phyloP scores from a whole-genome alignment of 2,888 invertebrate species.

The Campoplex capitator region DNA sequence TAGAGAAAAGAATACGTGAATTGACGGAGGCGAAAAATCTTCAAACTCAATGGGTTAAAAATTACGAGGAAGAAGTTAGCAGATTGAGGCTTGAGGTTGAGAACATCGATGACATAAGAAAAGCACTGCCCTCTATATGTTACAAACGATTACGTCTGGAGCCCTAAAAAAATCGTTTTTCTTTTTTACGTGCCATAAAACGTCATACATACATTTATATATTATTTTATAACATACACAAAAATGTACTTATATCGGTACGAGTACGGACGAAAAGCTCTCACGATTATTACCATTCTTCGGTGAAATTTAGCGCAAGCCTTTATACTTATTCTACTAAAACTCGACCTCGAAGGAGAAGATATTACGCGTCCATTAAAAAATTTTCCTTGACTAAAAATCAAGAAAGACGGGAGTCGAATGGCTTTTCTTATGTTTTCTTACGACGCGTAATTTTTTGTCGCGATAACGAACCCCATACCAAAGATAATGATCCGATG shows the following conservation, averaged over 20 bases:
- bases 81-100: slow-evolving; percentile 91
- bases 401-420: slow-evolving; percentile 9
- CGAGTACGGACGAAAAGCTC: slow-evolving; percentile 30
- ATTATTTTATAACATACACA: not conserved
- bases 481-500: slow-evolving; percentile 81
- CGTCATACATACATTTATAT: slow-evolving; percentile 19
- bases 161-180: slow-evolving; percentile 84
- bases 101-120: slow-evolving; percentile 92
- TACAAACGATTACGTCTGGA: slow-evolving; percentile 92
- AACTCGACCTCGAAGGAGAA: slow-evolving; percentile 4
- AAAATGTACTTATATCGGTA: slow-evolving; percentile 53
- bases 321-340: not conserved
- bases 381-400: slow-evolving; percentile 23
- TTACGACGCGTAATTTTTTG: slow-evolving; percentile 60
- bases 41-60: slow-evolving; percentile 90
- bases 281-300: slow-evolving; percentile 48
- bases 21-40: slow-evolving; percentile 88
- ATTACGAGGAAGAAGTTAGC: slow-evolving; percentile 91
- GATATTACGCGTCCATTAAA: slow-evolving; percentile 15
- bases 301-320: slow-evolving; percentile 51
- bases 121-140: slow-evolving; percentile 92
- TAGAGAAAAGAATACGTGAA: slow-evolving; percentile 91
- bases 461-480: slow-evolving; percentile 81
- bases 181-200: slow-evolving; percentile 66
- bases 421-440: slow-evolving; percentile 40